phyloP scores from a whole-genome alignment of 2,888 invertebrate genomes.

The Augochlorella aurata region DNA sequence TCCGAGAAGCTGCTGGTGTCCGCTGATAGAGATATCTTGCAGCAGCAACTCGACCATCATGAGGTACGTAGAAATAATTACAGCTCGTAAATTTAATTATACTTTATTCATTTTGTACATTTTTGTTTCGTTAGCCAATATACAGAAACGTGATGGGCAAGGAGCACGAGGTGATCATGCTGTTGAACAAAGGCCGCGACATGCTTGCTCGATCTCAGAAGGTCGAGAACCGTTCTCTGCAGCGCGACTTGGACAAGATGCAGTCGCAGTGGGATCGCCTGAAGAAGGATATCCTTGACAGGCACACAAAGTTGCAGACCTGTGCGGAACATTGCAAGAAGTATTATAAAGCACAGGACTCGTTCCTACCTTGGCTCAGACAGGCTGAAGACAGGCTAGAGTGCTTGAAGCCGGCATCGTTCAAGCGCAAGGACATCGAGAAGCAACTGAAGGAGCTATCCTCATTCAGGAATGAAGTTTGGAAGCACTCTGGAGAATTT shows the following conservation, averaged over 20 bases:
- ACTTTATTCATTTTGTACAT: neutral
- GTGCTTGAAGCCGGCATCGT: slow-evolving; percentile 89
- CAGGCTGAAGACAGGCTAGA: slow-evolving; percentile 93
- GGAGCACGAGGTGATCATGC: slow-evolving; percentile 96
- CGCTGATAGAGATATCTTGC: slow-evolving; percentile 91
- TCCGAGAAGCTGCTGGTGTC: slow-evolving; percentile 92
- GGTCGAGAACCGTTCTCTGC: slow-evolving; percentile 85
- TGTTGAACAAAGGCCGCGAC: slow-evolving; percentile 94
- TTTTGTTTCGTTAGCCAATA: slow-evolving; percentile 84
- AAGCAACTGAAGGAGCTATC: slow-evolving; percentile 94
- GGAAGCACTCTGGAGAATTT: slow-evolving; percentile 96
- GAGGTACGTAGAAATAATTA: slow-evolving; percentile 82
- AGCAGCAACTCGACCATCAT: slow-evolving; percentile 93
- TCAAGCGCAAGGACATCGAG: slow-evolving; percentile 93
- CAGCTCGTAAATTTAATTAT: neutral
- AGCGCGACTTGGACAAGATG: slow-evolving; percentile 93
- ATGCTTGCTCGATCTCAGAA: slow-evolving; percentile 83
- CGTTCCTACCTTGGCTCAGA: slow-evolving; percentile 93
- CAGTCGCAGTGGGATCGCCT: slow-evolving; percentile 96
- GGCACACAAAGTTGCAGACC: slow-evolving; percentile 93
- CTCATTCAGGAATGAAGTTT: slow-evolving; percentile 94
- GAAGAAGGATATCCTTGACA: slow-evolving; percentile 92
- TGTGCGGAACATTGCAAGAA: slow-evolving; percentile 94
- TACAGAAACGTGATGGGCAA: slow-evolving; percentile 94
- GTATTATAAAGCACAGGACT: slow-evolving; percentile 92